These are phyloP conservation scores for Lasioglossum baleicum DNA, from an alignment of 1,140 invertebrate species.

Conservation along the genomic window DNA sequence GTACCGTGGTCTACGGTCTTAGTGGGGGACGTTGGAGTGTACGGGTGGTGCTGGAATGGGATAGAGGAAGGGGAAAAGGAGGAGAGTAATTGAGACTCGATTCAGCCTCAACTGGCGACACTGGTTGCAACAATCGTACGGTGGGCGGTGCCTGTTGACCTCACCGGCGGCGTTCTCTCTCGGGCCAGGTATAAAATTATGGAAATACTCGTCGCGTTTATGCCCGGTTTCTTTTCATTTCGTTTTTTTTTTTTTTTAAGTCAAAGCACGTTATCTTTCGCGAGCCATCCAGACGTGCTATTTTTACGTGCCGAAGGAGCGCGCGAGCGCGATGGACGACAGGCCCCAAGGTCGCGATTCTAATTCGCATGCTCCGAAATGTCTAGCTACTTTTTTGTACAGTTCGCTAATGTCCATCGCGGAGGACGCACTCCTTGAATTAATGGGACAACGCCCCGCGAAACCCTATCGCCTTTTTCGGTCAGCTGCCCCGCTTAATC, in stretches of 20 bases:
- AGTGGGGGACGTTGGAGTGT: too few species aligned
- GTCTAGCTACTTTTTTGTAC: not conserved
- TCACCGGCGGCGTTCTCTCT: slow-evolving; percentile 1
- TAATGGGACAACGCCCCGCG: not conserved
- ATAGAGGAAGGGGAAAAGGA: too few species aligned
- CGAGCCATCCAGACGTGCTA: slow-evolving; percentile 33
- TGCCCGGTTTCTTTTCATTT: not conserved
- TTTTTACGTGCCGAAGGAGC: slow-evolving; percentile 30
- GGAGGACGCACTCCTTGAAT: slow-evolving; percentile 5
- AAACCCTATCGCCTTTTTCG: not conserved
- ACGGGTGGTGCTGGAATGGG: too few species aligned
- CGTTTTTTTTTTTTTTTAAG: slow-evolving; percentile 18
- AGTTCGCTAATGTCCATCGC: slow-evolving; percentile 1
- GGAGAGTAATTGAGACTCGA: too few species aligned
- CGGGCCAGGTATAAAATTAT: slow-evolving; percentile 39
- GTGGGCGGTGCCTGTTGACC: slow-evolving; percentile 27
- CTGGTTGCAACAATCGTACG: slow-evolving; percentile 26
- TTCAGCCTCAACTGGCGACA: too few species aligned
- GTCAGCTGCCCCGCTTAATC: not conserved
- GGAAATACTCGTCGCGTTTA: slow-evolving; percentile 30
- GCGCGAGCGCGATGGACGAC: not conserved
- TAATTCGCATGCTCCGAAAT: slow-evolving; percentile 42
- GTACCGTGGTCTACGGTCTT: too few species aligned
- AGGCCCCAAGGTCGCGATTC: slow-evolving; percentile 40
- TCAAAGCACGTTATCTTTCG: slow-evolving; percentile 29